These are phyloP conservation scores for Antennarius striatus DNA, from an alignment of 2,113 vertebrate genomes.

Conservation along the genomic window DNA sequence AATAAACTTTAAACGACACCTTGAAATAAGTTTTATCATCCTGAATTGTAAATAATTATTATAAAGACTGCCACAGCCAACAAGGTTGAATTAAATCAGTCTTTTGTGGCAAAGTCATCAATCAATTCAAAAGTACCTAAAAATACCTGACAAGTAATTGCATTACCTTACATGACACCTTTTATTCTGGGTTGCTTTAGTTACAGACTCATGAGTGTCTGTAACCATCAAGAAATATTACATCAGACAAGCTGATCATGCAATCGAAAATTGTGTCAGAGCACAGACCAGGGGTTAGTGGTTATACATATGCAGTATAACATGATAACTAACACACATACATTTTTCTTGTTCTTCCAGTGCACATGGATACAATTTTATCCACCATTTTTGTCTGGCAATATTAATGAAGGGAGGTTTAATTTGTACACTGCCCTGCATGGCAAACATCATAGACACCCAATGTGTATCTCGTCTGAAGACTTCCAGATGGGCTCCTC, in stretches of 20 bases:
- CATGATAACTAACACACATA: conserved; percentile 19
- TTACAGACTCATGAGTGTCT: conserved; percentile 25
- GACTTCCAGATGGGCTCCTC: conserved; percentile 71
- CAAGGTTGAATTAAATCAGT: too few species aligned
- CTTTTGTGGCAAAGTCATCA: too few species aligned
- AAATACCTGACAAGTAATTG: conserved; percentile 1
- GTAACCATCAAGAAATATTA: conserved; percentile 23
- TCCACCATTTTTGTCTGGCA: conserved; percentile 22
- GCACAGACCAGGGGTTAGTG: conserved; percentile 34
- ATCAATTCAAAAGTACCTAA: too few species aligned
- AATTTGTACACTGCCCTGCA: conserved; percentile 27
- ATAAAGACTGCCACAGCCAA: too few species aligned
- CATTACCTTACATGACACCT: conserved; percentile 16
- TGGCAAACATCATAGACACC: conserved; percentile 50
- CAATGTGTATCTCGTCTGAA: conserved; percentile 60
- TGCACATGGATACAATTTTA: conserved; percentile 47
- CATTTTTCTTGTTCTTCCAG: conserved; percentile 1
- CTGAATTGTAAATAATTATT: too few species aligned
- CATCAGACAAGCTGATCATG: conserved; percentile 30
- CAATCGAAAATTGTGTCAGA: conserved; percentile 53
- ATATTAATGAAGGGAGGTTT: conserved; percentile 52
- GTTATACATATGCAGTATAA: conserved; percentile 26
- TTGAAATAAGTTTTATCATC: too few species aligned
- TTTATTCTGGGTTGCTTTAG: conserved; percentile 27
- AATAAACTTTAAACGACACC: too few species aligned